Percentiles rank a stretch among this genome's conserved stretches.
phyloP scores from a whole-genome alignment of 2,888 invertebrate genomes.

The Busseola fusca region DNA sequence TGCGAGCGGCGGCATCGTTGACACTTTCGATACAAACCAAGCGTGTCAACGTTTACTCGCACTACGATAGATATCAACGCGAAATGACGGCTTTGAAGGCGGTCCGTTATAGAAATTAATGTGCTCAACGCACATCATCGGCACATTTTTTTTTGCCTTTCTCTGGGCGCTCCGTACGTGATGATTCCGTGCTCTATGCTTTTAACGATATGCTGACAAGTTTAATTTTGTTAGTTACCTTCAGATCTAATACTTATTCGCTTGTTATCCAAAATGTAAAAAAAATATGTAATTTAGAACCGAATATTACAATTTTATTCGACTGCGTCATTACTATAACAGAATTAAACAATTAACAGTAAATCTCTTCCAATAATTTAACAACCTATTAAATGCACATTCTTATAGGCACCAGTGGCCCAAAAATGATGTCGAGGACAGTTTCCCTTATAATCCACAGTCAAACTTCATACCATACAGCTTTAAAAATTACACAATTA shows the following conservation, averaged over 20 bases:
- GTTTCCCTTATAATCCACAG: constrained; percentile 54
- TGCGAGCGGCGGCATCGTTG: constrained; percentile 8
- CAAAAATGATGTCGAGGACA: constrained; percentile 68
- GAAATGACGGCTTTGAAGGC: not conserved
- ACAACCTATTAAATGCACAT: constrained; percentile 88
- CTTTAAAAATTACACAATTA: constrained; percentile 53
- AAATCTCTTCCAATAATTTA: constrained; percentile 85
- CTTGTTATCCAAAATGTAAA: constrained; percentile 54
- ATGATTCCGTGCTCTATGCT: constrained; percentile 18
- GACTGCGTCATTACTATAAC: constrained; percentile 75
- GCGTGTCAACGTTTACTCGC: not conserved
- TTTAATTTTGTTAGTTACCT: constrained; percentile 53
- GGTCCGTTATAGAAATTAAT: not conserved
- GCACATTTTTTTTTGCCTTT: not conserved
- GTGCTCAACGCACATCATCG: not conserved
- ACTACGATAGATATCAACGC: not conserved
- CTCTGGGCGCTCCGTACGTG: constrained; percentile 4
- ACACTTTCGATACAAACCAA: not conserved
- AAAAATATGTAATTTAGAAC: constrained; percentile 59
- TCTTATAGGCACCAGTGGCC: constrained; percentile 76
- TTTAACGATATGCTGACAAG: constrained; percentile 46
- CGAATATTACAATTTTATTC: constrained; percentile 63
- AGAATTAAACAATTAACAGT: constrained; percentile 85
- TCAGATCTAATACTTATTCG: constrained; percentile 64
- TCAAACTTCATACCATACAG: constrained; percentile 63